Conservation (phyloP, 2,888 invertebrate genomes). For the Drosophila kambysellisi region DNA sequence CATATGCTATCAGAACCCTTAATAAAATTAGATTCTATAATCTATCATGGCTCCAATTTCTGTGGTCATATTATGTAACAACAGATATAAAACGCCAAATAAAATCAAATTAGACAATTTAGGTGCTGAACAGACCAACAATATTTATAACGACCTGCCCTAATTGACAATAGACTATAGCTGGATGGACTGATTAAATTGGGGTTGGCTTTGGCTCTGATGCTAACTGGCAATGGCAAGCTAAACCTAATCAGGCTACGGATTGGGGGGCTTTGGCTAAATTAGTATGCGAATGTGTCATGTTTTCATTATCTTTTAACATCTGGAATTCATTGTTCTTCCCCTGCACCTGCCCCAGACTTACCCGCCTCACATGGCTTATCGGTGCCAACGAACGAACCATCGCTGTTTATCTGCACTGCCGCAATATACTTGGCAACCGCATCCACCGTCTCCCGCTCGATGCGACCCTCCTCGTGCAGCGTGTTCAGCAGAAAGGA, state of each 20-base stretch:
- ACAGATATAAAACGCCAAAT: slow-evolving; percentile 35
- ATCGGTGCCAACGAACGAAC: slow-evolving; percentile 81
- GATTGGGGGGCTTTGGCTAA: slow-evolving; percentile 15
- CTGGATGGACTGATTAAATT: neutral
- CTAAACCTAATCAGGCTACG: slow-evolving; percentile 25
- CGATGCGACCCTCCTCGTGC: slow-evolving; percentile 88
- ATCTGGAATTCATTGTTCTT: slow-evolving; percentile 29
- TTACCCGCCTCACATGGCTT: slow-evolving; percentile 54
- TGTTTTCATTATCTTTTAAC: slow-evolving; percentile 47
- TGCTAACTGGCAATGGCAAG: neutral
- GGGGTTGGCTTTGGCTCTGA: neutral
- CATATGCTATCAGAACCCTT: neutral
- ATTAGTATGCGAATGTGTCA: slow-evolving; percentile 45
- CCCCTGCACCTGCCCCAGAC: slow-evolving; percentile 15
- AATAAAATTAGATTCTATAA: slow-evolving; percentile 1
- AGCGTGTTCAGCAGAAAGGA: slow-evolving; percentile 88
- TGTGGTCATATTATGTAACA: neutral
- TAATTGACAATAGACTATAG: slow-evolving; percentile 53
- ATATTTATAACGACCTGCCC: slow-evolving; percentile 22
- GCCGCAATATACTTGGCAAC: slow-evolving; percentile 88
- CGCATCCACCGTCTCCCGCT: slow-evolving; percentile 86
- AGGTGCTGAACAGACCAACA: slow-evolving; percentile 8
- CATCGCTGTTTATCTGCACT: slow-evolving; percentile 87
- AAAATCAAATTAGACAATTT: slow-evolving; percentile 58
- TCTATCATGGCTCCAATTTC: neutral